Evolutionary conservation across 2,113 vertebrate genomes (phyloP), one percentile per base, ranked within the genome.

Genomic region (Pterophyllum scalare): DNA sequence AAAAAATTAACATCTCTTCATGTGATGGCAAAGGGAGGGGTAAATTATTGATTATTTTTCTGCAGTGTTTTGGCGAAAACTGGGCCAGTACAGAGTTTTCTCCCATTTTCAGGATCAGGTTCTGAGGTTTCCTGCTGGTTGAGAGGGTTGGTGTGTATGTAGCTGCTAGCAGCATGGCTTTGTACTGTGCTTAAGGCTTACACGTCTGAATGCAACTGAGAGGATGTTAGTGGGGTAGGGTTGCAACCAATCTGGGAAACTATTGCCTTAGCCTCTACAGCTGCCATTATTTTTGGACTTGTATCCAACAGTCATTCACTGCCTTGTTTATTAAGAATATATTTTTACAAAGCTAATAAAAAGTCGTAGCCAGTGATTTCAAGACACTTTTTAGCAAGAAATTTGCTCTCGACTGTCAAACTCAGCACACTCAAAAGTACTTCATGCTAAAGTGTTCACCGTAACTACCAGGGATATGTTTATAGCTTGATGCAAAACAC

Each of bases 1-100:
- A 67, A 11, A 26, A 76, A 61, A 76, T n/a, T 38, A 79, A 72
- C 61, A 46, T 79, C 26, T 15, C 75, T 75, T 65, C 38, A 81
- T 59, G 33, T 20, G 46, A 59, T 10, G 75, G 85, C 82, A 87
- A 38, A 85, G 77, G 40, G 40, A 75, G 56, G 58, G 70, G 40
- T 92, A 56, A 64, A 92, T 91, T 82, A 90, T 85, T 82, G 59
- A 92, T 85, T 76, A 11, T 62, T 82, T 72, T 83, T 79, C 81
- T 79, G 81, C 85, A 86, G 74, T 62, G 3, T 35, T n/a, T 14
- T 7, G 3, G 24, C 26, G n/a, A 80, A 75, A 87, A 85, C 87
- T 79, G 75, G 83, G 87, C 22, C 83, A 75, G 11, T 33, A n/a
- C 17, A 49, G 43, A 77, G 77, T 75, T 77, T 79, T 35, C 28